phyloP scores from a whole-genome alignment of 2,113 vertebrate species.

The Quiscalus mexicanus region DNA sequence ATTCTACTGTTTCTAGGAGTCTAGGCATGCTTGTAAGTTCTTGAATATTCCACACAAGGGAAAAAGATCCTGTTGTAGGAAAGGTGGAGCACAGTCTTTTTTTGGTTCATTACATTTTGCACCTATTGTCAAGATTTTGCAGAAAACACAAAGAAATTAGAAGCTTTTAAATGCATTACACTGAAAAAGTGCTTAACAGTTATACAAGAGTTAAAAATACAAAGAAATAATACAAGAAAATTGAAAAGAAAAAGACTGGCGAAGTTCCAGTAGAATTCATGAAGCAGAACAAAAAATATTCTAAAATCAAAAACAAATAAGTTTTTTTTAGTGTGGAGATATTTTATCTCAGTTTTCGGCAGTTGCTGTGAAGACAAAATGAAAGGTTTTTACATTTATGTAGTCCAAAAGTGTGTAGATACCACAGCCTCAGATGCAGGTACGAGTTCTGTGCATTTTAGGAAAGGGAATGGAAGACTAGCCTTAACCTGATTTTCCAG shows the following conservation, averaged over 20 bases:
- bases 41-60: not conserved
- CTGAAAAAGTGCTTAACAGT: not conserved
- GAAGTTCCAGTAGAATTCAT: not conserved
- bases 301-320: not conserved
- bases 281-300: not conserved
- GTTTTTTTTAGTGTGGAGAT: fast-evolving
- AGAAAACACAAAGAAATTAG: not conserved
- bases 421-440: not conserved
- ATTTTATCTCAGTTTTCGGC: not conserved
- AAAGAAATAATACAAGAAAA: not conserved
- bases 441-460: not conserved
- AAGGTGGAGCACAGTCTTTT: not conserved
- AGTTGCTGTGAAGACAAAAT: not conserved
- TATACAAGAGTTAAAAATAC: not conserved
- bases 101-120: not conserved
- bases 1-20: not conserved
- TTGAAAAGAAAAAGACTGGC: not conserved
- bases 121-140: not conserved
- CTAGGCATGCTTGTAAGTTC: not conserved
- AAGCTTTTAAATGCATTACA: not conserved
- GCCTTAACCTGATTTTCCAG: not conserved
- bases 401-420: not conserved
- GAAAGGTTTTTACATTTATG: not conserved
- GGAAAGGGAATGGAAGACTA: not conserved
- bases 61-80: not conserved